A percentile compares a stretch with the other conserved stretches of the same genome.
Conservation (phyloP, 2,888 invertebrate species). For the Agrotis puta region DNA sequence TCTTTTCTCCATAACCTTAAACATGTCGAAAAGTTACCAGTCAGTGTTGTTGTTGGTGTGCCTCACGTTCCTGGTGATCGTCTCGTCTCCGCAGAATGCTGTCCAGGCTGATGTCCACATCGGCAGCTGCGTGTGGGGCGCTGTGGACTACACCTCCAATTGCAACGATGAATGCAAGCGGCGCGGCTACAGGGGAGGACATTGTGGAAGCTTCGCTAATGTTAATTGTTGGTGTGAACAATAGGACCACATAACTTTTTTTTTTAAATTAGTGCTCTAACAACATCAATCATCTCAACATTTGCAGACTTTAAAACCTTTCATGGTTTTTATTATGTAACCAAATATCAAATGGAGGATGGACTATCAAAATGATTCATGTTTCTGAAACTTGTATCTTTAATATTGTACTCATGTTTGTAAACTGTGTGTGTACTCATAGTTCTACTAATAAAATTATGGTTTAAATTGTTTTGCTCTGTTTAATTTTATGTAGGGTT, state of each 20-base stretch:
- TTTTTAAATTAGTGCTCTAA: neutral
- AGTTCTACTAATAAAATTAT: neutral
- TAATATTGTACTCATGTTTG: neutral
- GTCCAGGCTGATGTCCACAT: constrained; percentile 63
- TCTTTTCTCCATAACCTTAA: constrained; percentile 11
- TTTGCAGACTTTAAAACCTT: neutral
- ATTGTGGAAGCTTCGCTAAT: constrained; percentile 65
- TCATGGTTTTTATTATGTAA: neutral
- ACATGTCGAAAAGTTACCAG: constrained; percentile 41
- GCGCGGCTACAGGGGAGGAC: constrained; percentile 63
- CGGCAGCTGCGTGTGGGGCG: constrained; percentile 72
- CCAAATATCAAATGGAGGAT: no score
- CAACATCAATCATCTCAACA: no score
- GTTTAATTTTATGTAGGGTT: neutral
- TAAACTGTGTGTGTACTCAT: neutral
- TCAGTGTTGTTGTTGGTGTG: constrained; percentile 55
- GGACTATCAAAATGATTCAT: neutral
- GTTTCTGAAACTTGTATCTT: neutral
- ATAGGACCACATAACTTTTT: constrained; percentile 2
- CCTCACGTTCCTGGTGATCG: constrained; percentile 64
- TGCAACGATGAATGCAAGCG: constrained; percentile 68
- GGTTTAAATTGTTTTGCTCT: neutral
- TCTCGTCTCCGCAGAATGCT: constrained; percentile 63
- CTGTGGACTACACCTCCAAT: constrained; percentile 67
- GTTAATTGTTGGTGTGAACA: constrained; percentile 52